phyloP scores from a whole-genome alignment of 2,888 invertebrate species.

The Tenthredo scrophulariae region DNA sequence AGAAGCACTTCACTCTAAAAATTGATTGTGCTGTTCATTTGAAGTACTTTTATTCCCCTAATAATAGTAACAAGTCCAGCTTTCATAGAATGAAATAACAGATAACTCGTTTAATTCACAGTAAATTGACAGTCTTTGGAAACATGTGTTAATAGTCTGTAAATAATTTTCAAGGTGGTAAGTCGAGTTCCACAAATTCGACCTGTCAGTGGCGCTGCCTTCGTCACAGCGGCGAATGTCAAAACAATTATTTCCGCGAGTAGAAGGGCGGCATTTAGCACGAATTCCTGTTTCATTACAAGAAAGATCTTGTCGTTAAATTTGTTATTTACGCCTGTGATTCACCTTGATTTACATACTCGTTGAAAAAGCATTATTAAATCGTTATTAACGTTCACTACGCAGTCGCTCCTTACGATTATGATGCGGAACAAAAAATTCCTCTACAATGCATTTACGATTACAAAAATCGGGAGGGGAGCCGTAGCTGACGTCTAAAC shows the following conservation, averaged over 20 bases:
- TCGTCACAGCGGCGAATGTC: neutral
- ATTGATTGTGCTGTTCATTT: too few species aligned
- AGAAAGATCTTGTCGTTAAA: neutral
- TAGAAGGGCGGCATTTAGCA: neutral
- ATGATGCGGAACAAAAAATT: neutral
- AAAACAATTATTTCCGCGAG: neutral
- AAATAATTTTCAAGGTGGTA: neutral
- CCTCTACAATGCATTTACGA: neutral
- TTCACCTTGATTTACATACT: conserved; percentile 1
- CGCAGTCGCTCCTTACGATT: neutral
- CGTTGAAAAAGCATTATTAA: neutral
- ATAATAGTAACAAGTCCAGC: too few species aligned
- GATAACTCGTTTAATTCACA: too few species aligned
- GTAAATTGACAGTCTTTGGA: neutral
- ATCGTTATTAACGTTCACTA: neutral
- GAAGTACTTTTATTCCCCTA: too few species aligned
- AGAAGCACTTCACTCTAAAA: too few species aligned
- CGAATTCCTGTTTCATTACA: neutral
- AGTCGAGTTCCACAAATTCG: neutral
- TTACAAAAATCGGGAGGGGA: neutral
- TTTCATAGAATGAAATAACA: too few species aligned
- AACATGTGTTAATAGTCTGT: neutral
- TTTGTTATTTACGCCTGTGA: neutral
- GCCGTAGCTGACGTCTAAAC: neutral
- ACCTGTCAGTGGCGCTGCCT: neutral